Percentiles rank a stretch among this genome's conserved stretches.
Evolutionary conservation across 1,140 invertebrate genomes (phyloP).

Genomic region (Odontomachus brunneus): DNA sequence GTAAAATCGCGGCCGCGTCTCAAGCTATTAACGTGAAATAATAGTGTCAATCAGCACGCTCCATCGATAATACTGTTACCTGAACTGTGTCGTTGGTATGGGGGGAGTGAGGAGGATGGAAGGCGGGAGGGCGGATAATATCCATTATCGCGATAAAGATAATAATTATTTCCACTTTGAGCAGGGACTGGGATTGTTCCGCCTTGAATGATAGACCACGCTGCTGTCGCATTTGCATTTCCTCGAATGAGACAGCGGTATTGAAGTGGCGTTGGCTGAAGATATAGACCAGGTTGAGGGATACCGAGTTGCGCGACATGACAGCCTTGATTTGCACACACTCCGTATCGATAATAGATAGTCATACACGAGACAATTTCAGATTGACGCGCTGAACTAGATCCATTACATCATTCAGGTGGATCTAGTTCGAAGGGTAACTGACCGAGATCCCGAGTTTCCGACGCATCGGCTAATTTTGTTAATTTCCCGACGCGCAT

Average conservation of each 20-base stretch:
- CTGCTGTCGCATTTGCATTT: neutral
- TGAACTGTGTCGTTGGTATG: neutral
- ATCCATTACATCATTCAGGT: slow-evolving; percentile 49
- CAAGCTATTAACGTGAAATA: neutral
- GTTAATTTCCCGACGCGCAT: slow-evolving; percentile 45
- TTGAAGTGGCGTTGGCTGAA: neutral
- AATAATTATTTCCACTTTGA: neutral
- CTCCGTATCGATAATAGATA: slow-evolving; percentile 46
- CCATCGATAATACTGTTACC: neutral
- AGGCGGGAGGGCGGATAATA: neutral
- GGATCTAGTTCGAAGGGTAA: slow-evolving; percentile 49
- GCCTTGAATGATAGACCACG: neutral
- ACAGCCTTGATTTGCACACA: slow-evolving; percentile 46
- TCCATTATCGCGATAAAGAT: neutral
- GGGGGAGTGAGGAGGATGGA: no score
- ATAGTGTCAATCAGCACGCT: neutral
- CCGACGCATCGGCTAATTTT: slow-evolving; percentile 33
- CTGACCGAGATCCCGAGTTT: slow-evolving; percentile 41
- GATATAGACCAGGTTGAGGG: slow-evolving; percentile 13
- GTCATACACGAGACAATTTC: slow-evolving; percentile 49
- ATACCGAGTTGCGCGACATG: slow-evolving; percentile 23
- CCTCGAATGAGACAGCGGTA: neutral
- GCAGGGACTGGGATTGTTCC: neutral
- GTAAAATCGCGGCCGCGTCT: no score
- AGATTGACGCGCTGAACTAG: slow-evolving; percentile 52